Conservation (phyloP, 2,113 vertebrate genomes). For the Bambusicola thoracicus region DNA sequence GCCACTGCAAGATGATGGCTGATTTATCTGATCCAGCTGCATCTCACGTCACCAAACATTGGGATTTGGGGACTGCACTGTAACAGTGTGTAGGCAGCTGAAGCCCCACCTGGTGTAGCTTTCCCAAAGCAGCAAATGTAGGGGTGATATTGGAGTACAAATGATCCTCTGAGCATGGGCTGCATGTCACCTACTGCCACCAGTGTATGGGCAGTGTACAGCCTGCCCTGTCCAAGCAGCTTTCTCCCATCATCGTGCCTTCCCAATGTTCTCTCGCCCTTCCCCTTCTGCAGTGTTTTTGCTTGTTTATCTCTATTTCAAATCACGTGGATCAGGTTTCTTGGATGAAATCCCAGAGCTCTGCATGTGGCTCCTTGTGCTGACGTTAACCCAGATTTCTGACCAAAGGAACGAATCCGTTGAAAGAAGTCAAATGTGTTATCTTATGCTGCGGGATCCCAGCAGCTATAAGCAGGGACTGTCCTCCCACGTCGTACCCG, state of each 20-base stretch:
- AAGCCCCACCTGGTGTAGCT: neutral
- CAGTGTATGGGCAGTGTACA: rapidly evolving
- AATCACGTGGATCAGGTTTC: neutral
- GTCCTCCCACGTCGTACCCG: no score
- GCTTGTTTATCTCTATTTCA: neutral
- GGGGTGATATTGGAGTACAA: neutral
- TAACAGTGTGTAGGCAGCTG: rapidly evolving
- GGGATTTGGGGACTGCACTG: neutral
- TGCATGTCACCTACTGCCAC: neutral
- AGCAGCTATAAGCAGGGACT: no score
- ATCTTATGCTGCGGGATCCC: neutral
- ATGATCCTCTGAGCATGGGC: neutral
- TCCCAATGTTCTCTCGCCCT: neutral
- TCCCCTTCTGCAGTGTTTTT: no score
- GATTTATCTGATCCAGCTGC: neutral
- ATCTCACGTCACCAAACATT: neutral
- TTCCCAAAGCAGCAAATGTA: neutral
- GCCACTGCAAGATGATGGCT: neutral
- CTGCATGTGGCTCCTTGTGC: neutral
- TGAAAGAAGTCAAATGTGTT: neutral
- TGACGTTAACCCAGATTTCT: neutral
- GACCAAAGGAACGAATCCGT: neutral
- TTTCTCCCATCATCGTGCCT: neutral
- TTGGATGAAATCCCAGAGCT: neutral
- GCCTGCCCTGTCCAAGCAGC: neutral